Conservation (phyloP, 2,797 vertebrate species). For the Geotrypetes seraphini region DNA sequence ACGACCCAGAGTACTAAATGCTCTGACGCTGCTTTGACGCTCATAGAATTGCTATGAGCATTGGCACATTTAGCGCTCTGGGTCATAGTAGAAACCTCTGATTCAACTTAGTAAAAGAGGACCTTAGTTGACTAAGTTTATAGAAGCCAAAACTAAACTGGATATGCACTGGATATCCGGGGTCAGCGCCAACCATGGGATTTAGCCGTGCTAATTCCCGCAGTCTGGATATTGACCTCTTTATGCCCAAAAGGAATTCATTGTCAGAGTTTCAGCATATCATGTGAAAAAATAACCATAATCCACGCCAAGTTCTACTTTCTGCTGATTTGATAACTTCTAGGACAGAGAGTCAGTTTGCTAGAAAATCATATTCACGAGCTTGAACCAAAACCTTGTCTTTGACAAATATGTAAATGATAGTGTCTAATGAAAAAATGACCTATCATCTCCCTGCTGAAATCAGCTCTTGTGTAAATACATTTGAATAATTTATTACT, state of each 20-base stretch:
- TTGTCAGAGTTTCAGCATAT: constrained; percentile 20
- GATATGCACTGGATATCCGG: no score
- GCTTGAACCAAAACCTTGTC: background rate
- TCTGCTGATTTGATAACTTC: background rate
- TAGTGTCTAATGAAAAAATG: background rate
- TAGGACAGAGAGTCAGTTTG: background rate
- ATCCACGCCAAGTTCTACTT: constrained; percentile 5
- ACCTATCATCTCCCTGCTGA: background rate
- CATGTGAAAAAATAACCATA: constrained; percentile 3
- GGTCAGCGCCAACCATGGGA: no score
- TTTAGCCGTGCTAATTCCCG: no score
- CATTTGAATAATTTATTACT: constrained; percentile 31
- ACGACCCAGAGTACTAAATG: no score
- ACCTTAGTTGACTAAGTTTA: no score
- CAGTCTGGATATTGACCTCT: no score
- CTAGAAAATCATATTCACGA: background rate
- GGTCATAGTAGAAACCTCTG: no score
- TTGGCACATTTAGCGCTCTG: no score
- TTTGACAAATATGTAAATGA: background rate
- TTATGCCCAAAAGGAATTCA: constrained; percentile 10
- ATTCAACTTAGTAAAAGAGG: no score
- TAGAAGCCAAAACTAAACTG: no score
- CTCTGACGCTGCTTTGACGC: no score
- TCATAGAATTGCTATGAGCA: no score
- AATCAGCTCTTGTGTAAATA: constrained; percentile 16